Percentiles rank a stretch among this genome's conserved stretches.
These are phyloP conservation scores for Lithophane socia DNA, from an alignment of 2,888 invertebrate genomes.

Conservation along the genomic window DNA sequence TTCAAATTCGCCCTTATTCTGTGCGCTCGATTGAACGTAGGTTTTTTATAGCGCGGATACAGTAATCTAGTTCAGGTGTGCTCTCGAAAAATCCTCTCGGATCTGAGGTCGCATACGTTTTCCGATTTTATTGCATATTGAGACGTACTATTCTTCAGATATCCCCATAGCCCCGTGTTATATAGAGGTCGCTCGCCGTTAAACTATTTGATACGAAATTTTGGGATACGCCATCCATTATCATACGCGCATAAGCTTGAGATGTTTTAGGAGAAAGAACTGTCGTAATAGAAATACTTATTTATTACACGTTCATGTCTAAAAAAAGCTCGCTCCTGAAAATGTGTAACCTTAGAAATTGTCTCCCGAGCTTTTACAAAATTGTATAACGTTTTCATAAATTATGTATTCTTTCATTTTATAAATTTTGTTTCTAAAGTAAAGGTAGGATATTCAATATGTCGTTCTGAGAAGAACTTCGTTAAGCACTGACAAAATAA, in stretches of 20 bases:
- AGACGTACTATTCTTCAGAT: conserved; percentile 86
- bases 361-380: conserved; percentile 3
- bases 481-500: neutral
- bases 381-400: neutral
- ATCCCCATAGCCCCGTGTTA: conserved; percentile 78
- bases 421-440: neutral
- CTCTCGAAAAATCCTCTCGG: conserved; percentile 84
- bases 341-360: conserved; percentile 7
- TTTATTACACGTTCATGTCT: conserved; percentile 34
- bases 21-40: conserved; percentile 82
- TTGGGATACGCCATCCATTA: conserved; percentile 66
- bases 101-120: conserved; percentile 86
- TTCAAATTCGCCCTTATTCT: conserved; percentile 82
- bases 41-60: conserved; percentile 86
- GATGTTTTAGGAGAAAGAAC: conserved; percentile 48
- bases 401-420: no score
- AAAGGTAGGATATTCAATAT: neutral
- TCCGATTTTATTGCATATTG: conserved; percentile 89
- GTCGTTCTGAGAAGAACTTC: neutral
- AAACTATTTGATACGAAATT: conserved; percentile 78
- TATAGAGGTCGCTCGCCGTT: conserved; percentile 76
- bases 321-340: conserved; percentile 9
- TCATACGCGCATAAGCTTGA: conserved; percentile 38
- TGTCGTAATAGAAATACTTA: conserved; percentile 52
- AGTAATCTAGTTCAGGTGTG: conserved; percentile 89